Percentiles rank a stretch among this genome's conserved stretches.
Conservation (phyloP, 2,113 vertebrate species). For the Centropristis striata region DNA sequence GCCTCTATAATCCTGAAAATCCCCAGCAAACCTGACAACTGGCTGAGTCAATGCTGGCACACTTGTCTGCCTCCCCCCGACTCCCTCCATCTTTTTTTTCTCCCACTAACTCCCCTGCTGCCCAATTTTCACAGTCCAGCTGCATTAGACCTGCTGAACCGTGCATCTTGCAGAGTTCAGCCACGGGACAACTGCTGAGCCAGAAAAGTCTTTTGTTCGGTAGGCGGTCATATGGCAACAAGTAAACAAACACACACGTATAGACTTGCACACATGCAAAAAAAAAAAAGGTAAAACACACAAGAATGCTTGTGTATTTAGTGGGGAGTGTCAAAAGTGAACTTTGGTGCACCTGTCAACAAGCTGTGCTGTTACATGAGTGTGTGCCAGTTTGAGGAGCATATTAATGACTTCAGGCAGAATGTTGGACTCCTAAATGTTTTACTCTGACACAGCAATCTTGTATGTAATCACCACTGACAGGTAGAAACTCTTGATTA, state of each 20-base stretch:
- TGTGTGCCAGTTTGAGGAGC: slow-evolving; percentile 6
- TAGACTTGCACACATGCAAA: not conserved
- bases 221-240: slow-evolving; percentile 47
- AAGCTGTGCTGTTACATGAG: slow-evolving; percentile 8
- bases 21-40: slow-evolving; percentile 30
- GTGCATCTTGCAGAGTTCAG: slow-evolving; percentile 68
- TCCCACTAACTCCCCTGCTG: not conserved
- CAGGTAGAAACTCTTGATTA: slow-evolving; percentile 34
- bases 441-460: slow-evolving; percentile 4
- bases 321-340: slow-evolving; percentile 31
- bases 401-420: slow-evolving; percentile 8
- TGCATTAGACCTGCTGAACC: slow-evolving; percentile 60
- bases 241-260: slow-evolving; percentile 36
- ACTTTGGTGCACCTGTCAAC: slow-evolving; percentile 11
- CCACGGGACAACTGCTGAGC: slow-evolving; percentile 69
- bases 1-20: slow-evolving; percentile 16
- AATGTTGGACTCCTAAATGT: slow-evolving; percentile 7
- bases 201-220: slow-evolving; percentile 71
- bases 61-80: not conserved
- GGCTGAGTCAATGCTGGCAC: slow-evolving; percentile 47
- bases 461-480: slow-evolving; percentile 32
- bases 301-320: slow-evolving; percentile 33
- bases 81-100: slow-evolving; percentile 1
- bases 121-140: slow-evolving; percentile 54
- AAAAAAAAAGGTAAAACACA: not conserved